phyloP scores from a whole-genome alignment of 2,797 vertebrate species.

The Notamacropus eugenii region DNA sequence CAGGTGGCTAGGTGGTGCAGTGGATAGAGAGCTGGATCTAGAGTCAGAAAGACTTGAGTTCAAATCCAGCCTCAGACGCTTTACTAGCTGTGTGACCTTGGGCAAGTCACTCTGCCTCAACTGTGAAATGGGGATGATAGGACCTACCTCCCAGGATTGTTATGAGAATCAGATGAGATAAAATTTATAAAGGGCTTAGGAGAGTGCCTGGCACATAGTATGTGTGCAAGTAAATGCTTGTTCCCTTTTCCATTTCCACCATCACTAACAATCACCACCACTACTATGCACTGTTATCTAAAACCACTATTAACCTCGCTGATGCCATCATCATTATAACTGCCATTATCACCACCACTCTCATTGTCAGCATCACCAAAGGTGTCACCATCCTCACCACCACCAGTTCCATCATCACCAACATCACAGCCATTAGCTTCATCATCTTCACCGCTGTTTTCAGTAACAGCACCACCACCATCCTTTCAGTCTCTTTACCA shows the following conservation, averaged over 20 bases:
- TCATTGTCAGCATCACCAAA: not conserved
- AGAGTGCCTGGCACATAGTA: not conserved
- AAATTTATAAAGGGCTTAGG: not conserved
- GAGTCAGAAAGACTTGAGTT: not conserved
- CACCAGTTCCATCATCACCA: not conserved
- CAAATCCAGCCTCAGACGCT: not conserved
- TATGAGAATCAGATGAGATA: not conserved
- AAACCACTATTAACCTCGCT: not conserved
- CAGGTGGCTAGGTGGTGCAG: not conserved
- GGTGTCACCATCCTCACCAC: not conserved
- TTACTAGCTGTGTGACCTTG: not conserved
- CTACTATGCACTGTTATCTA: not conserved
- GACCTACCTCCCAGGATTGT: not conserved
- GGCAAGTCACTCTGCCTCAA: not conserved
- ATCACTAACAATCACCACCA: not conserved
- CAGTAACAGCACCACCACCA: accelerated
- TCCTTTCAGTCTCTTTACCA: not conserved
- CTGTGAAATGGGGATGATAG: not conserved
- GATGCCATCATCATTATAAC: not conserved
- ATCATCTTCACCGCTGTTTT: not conserved
- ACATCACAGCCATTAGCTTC: not conserved
- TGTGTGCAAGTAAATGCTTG: not conserved
- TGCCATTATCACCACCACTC: not conserved
- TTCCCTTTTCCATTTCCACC: not conserved
- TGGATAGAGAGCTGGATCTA: not conserved